Evolutionary conservation across 2,113 vertebrate species (phyloP).

Genomic region (Anhinga rufa): DNA sequence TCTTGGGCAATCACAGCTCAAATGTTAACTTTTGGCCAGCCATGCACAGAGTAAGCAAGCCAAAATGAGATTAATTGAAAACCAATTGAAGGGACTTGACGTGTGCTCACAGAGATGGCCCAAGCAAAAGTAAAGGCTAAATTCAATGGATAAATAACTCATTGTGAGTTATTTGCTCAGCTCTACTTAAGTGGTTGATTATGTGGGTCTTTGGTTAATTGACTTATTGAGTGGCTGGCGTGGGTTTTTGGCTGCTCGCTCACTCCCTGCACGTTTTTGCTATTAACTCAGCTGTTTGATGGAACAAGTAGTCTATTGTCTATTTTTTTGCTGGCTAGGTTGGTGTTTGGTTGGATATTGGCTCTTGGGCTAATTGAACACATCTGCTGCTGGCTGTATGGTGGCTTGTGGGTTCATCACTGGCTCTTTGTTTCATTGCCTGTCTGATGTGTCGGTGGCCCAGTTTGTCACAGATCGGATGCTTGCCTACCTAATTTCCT

Average conservation of each 20-base stretch:
- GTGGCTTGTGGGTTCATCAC: conserved; percentile 34
- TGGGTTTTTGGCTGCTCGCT: conserved; percentile 52
- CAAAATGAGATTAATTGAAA: conserved; percentile 37
- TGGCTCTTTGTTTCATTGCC: conserved; percentile 48
- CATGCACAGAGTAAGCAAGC: background rate
- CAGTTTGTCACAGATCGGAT: background rate
- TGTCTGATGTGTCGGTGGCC: background rate
- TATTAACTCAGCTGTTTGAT: conserved; percentile 70
- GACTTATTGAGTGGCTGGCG: conserved; percentile 54
- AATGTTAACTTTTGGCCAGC: conserved; percentile 33
- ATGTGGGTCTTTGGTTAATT: conserved; percentile 64
- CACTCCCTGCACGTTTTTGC: conserved; percentile 53
- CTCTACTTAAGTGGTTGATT: conserved; percentile 58
- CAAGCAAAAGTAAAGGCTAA: conserved; percentile 24
- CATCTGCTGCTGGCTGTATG: conserved; percentile 55
- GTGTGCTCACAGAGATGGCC: conserved; percentile 21
- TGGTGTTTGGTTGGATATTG: conserved; percentile 66
- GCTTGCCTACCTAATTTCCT: background rate
- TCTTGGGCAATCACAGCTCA: conserved; percentile 21
- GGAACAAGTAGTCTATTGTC: conserved; percentile 67
- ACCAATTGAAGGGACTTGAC: background rate
- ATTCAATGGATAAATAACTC: conserved; percentile 49
- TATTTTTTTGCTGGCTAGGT: conserved; percentile 53
- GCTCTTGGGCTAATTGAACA: conserved; percentile 65
- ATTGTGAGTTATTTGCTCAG: conserved; percentile 34